Evolutionary conservation across 2,113 vertebrate species (phyloP).

Genomic region (Xenopus laevis): DNA sequence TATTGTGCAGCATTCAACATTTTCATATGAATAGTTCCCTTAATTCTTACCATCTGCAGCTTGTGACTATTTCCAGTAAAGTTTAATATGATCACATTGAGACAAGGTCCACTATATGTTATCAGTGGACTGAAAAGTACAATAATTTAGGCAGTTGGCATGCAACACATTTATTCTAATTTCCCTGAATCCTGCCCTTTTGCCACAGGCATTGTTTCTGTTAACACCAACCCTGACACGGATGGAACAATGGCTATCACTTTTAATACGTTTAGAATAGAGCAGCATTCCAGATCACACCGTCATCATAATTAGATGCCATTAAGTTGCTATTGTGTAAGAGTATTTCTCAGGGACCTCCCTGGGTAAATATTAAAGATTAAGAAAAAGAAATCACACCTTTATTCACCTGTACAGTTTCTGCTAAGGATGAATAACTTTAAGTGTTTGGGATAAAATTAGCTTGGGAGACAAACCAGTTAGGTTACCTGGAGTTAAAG

Average conservation of each 20-base stretch:
- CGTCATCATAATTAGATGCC: constrained; percentile 34
- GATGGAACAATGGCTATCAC: constrained; percentile 4
- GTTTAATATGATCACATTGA: no score
- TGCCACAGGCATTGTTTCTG: neutral
- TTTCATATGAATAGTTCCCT: no score
- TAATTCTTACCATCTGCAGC: no score
- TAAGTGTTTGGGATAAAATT: constrained; percentile 40
- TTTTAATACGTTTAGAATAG: constrained; percentile 21
- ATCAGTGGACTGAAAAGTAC: no score
- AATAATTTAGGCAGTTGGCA: no score
- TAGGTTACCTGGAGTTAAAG: constrained; percentile 42
- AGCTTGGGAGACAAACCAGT: constrained; percentile 43
- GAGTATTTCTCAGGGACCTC: constrained; percentile 36
- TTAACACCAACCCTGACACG: neutral
- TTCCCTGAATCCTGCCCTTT: neutral
- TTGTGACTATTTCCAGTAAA: no score
- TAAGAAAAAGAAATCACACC: constrained; percentile 37
- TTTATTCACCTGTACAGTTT: constrained; percentile 38
- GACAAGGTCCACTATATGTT: no score
- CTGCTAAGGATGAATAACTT: constrained; percentile 26
- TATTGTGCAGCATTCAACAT: no score
- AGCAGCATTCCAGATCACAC: constrained; percentile 19
- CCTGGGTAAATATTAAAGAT: constrained; percentile 43
- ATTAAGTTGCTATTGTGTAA: constrained; percentile 25
- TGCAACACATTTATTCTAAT: no score